These are phyloP conservation scores for Tenualosa ilisha DNA, from an alignment of 2,797 vertebrate species.

Conservation along the genomic window DNA sequence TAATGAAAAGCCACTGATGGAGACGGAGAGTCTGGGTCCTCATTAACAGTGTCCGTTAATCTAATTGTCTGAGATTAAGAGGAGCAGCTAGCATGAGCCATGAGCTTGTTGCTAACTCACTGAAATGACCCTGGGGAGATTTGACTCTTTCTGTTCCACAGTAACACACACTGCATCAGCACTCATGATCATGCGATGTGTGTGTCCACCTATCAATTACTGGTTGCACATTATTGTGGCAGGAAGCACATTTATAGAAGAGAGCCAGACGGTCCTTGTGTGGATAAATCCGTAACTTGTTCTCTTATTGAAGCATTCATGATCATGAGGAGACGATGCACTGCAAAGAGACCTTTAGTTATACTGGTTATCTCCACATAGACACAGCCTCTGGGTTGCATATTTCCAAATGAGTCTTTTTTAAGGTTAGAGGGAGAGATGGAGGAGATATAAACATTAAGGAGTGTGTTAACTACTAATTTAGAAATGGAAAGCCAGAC, in stretches of 20 bases:
- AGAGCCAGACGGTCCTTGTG: neutral
- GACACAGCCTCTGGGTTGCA: too few relatives aligned
- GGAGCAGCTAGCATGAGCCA: neutral
- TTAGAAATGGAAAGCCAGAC: neutral
- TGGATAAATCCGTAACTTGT: neutral
- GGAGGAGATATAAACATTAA: neutral
- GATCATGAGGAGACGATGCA: neutral
- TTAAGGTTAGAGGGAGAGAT: too few relatives aligned
- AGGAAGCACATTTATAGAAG: neutral
- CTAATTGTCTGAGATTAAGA: neutral
- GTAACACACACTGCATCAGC: too few relatives aligned
- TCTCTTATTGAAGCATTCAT: neutral
- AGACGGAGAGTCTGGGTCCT: neutral
- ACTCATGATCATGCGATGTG: too few relatives aligned
- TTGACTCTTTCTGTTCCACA: neutral
- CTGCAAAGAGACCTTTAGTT: too few relatives aligned
- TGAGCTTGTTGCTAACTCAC: neutral
- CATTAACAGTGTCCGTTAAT: neutral
- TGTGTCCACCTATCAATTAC: too few relatives aligned
- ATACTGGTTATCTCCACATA: too few relatives aligned
- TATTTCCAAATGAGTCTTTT: too few relatives aligned
- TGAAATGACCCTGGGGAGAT: neutral
- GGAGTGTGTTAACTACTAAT: neutral
- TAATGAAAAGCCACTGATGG: neutral
- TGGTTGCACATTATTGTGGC: neutral